A percentile compares a stretch with the other conserved stretches of the same genome.
phyloP scores from a whole-genome alignment of 2,113 vertebrate genomes.

The Corythoichthys intestinalis region DNA sequence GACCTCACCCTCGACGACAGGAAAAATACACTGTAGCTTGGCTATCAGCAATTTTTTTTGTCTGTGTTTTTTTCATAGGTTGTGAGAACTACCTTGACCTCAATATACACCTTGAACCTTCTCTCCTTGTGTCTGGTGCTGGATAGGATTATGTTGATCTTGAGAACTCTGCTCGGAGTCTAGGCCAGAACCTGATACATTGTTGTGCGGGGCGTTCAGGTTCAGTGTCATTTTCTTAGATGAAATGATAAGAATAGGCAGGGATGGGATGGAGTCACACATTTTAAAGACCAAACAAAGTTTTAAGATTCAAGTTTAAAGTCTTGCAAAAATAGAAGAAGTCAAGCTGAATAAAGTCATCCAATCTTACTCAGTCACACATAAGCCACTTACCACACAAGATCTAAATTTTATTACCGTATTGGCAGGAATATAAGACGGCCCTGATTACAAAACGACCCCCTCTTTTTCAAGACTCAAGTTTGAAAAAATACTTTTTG shows the following conservation, averaged over 20 bases:
- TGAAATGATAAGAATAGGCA: conserved; percentile 29
- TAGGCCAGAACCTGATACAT: conserved; percentile 55
- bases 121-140: conserved; percentile 36
- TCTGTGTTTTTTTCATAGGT: conserved; percentile 20
- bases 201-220: conserved; percentile 63
- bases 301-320: not conserved
- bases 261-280: not conserved
- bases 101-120: conserved; percentile 35
- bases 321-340: not conserved
- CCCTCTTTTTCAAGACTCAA: too few species aligned
- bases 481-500: too few species aligned
- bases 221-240: conserved; percentile 34
- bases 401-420: too few species aligned
- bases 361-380: too few species aligned
- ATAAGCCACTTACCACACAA: too few species aligned
- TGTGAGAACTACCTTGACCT: conserved; percentile 46
- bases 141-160: conserved; percentile 66
- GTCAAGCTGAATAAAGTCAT: not conserved
- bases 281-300: not conserved
- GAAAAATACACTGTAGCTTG: conserved; percentile 39
- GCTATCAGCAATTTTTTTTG: conserved; percentile 36
- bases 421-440: too few species aligned
- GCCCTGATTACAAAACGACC: too few species aligned
- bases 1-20: conserved; percentile 25
- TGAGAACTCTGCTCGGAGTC: conserved; percentile 48